These are phyloP conservation scores for Agrilus planipennis DNA, from an alignment of 1,140 invertebrate genomes.

Conservation along the genomic window DNA sequence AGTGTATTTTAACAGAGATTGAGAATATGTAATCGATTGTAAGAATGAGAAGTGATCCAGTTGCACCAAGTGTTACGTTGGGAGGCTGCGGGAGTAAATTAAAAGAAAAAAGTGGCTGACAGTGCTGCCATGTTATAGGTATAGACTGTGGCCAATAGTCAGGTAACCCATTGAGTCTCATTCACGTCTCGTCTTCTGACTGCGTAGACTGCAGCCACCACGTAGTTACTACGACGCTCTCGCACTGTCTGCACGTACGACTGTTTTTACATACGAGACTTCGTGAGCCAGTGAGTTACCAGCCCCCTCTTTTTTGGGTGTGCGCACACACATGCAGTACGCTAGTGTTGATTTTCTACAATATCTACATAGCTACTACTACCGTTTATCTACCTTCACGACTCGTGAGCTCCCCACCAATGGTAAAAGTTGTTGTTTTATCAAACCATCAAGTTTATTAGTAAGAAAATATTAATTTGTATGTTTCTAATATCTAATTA, in stretches of 20 bases:
- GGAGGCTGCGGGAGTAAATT: too few relatives aligned
- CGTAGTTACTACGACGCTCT: conserved; percentile 23
- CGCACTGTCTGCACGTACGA: conserved; percentile 23
- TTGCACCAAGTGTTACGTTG: too few relatives aligned
- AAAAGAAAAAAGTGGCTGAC: conserved; percentile 21
- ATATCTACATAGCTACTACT: too few relatives aligned
- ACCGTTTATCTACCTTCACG: conserved; percentile 27
- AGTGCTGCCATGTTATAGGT: conserved; percentile 34
- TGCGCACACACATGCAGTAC: too few relatives aligned
- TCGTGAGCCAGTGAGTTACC: conserved; percentile 30
- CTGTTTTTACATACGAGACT: conserved; percentile 19
- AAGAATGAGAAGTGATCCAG: too few relatives aligned
- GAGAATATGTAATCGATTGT: too few relatives aligned
- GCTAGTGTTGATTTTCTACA: conserved; percentile 21
- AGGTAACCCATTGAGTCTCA: conserved; percentile 31
- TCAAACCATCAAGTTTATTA: conserved; percentile 5
- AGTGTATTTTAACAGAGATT: too few relatives aligned
- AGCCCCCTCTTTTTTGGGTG: conserved; percentile 20
- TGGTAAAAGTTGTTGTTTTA: conserved; percentile 24
- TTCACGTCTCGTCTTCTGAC: conserved; percentile 27
- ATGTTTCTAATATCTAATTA: conserved; percentile 7
- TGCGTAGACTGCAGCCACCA: conserved; percentile 26
- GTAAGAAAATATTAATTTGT: conserved; percentile 3
- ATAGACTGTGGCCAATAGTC: conserved; percentile 32
- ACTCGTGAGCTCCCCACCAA: conserved; percentile 29